Evolutionary conservation across 2,797 vertebrate genomes (phyloP).

Genomic region (Sciurus vulgaris): DNA sequence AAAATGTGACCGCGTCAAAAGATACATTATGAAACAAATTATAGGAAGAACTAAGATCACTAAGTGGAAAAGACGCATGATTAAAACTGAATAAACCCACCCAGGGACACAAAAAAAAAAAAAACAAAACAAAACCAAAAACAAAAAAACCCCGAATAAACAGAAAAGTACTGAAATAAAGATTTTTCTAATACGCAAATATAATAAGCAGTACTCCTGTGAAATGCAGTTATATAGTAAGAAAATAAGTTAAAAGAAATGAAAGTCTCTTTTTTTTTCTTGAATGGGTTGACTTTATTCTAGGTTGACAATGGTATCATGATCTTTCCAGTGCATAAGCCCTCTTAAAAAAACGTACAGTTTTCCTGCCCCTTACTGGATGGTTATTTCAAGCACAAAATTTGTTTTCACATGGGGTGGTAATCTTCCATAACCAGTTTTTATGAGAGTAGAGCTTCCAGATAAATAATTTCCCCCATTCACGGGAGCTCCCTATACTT

Average conservation of each 20-base stretch:
- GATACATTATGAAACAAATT: not conserved
- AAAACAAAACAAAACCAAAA: no score
- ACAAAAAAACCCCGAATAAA: no score
- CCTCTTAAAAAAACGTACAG: not conserved
- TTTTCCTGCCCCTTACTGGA: not conserved
- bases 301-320: not conserved
- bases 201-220: not conserved
- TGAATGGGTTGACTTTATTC: not conserved
- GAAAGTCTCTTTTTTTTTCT: not conserved
- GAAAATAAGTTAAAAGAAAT: not conserved
- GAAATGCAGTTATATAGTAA: not conserved
- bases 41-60: not conserved
- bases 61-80: not conserved
- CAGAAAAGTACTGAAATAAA: slow-evolving; percentile 30
- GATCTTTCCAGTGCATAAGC: not conserved
- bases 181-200: not conserved
- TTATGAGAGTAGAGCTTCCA: not conserved
- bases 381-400: not conserved
- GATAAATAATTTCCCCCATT: not conserved
- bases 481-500: not conserved
- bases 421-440: not conserved
- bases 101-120: no score
- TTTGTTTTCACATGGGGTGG: not conserved
- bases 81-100: slow-evolving; percentile 29
- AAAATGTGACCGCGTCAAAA: slow-evolving; percentile 38